Base-by-base conservation (phyloP, 2,888 invertebrate species). In the Marasmarcha lunaedactyla region DNA sequence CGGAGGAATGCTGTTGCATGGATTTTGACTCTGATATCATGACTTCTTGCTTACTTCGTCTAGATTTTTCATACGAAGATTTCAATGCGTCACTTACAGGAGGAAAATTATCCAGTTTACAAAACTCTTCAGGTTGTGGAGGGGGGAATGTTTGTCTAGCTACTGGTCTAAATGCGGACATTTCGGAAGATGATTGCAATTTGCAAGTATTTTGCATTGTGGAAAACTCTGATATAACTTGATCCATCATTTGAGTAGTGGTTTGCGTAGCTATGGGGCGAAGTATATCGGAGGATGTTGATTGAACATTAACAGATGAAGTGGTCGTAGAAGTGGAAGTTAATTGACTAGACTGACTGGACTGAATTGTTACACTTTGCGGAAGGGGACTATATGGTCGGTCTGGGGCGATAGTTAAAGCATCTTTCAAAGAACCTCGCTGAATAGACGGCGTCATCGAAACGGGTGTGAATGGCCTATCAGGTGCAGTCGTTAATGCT, bases 401-500 rank as follows among this genome's bases (percentile, higher is more conserved):
- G 35, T 88, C 87, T 7, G 90, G 86, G 15, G 90, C 90, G 43
- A 88, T 86, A 15, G 87, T 85, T 35, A 90, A 63, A 12, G 90
- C 90, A 44, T 86, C 86, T 44, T 65, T 67, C 46, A 87, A 69
- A 36, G 79, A 85, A 1, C 85, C 76, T 50, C 85, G 77, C 53
- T 83, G 79, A 46, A 84, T 74, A 41, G 74, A 44, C 42, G 54
- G 71, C 15, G 84, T 48, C 12, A 43, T 42, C 30, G 42, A 84
- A 15, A 87, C 73, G 1, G 89, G 88, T 9, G 87, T 88, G 45
- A 85, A 88, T 3, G 87, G 84, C 44, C 86, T 77, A 34, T 89
- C 87, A 0, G 91, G 88, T 3, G 89, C 90, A 14, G 89, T 89
- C 12, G 87, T 89, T 38, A 91, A 66, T 10, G 91, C 91, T 40